phyloP scores from a whole-genome alignment of 1,140 invertebrate species.

The Arctopsyche grandis region DNA sequence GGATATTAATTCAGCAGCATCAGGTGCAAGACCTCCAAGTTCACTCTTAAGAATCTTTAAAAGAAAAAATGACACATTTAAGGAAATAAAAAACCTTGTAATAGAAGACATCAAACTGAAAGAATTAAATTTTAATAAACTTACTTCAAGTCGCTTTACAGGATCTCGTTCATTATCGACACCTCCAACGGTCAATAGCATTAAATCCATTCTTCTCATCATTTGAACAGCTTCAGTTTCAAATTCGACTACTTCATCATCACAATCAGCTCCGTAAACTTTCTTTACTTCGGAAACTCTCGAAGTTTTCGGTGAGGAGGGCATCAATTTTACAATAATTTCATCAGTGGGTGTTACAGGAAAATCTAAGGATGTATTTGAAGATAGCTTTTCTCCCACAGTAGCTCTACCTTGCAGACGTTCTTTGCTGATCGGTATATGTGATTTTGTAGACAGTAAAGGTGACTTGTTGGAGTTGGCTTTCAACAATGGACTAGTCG shows the following conservation, averaged over 20 bases:
- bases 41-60: slow-evolving; percentile 72
- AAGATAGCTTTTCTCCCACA: slow-evolving; percentile 46
- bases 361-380: slow-evolving; percentile 44
- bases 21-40: slow-evolving; percentile 75
- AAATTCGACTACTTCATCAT: slow-evolving; percentile 67
- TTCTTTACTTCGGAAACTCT: slow-evolving; percentile 50
- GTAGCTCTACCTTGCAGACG: slow-evolving; percentile 43
- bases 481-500: slow-evolving; percentile 48
- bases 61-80: slow-evolving; percentile 35
- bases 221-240: slow-evolving; percentile 71
- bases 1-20: slow-evolving; percentile 82
- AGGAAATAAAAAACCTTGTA: slow-evolving; percentile 42
- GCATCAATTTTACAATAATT: slow-evolving; percentile 44
- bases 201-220: slow-evolving; percentile 74
- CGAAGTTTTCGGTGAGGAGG: slow-evolving; percentile 45
- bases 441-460: slow-evolving; percentile 53
- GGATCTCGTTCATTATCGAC: slow-evolving; percentile 75
- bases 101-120: neutral
- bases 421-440: slow-evolving; percentile 54
- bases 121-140: slow-evolving; percentile 30
- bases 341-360: slow-evolving; percentile 44
- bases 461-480: slow-evolving; percentile 34
- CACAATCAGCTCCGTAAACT: slow-evolving; percentile 60
- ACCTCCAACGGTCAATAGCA: slow-evolving; percentile 73
- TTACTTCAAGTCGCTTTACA: slow-evolving; percentile 72